Base-by-base conservation (phyloP, 2,797 vertebrate species). In the Pseudotriccus pelzelni region DNA sequence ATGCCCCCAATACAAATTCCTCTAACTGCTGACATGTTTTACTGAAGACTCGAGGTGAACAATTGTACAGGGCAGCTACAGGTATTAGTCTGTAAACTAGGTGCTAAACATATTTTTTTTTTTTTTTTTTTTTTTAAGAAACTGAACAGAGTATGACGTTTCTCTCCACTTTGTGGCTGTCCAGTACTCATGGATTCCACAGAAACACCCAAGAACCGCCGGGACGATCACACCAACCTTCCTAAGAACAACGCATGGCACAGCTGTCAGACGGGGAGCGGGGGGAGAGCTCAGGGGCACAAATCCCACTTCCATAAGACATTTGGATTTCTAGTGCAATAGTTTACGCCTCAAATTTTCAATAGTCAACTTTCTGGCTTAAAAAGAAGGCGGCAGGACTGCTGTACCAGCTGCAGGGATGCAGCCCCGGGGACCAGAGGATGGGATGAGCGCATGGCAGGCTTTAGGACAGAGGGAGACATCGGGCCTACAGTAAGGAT, bases 21-120 rank as follows among this genome's bases (percentile, higher is more conserved):
- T 97, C 95, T 92, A 96, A 93, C 36, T 75, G 96, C 92, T 96
- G 97, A 96, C 96, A 97, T 91, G 93, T 96, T 94, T 96, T 77
- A 96, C 95, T 94, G 95, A 94, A 90, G 94, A 96, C 86, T 88
- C 17, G 5, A 91, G 95, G 95, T 96, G 93, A 96, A 97, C 95
- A 95, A 88, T 11, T n/a, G 89, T 62, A 93, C 93, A 95, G 95
- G 93, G 94, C 84, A 95, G 93, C 89, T 94, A 94, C 86, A 88
- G 74, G 66, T 53, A 59, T 78, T 47, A 43, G 82, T 81, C 89
- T 91, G 89, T 93, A 97, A 95, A 75, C 86, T 89, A 97, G 83
- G 95, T 75, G 77, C 91, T 95, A 96, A 92, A 80, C 55, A 83
- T 3, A 60, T 44, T 36, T 28, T 37, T 4, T 7, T 80, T 66